These are phyloP conservation scores for Chrysogorgia sp. DNA, from an alignment of 92 coral and sea anemone genomes.

Conservation along the genomic window DNA sequence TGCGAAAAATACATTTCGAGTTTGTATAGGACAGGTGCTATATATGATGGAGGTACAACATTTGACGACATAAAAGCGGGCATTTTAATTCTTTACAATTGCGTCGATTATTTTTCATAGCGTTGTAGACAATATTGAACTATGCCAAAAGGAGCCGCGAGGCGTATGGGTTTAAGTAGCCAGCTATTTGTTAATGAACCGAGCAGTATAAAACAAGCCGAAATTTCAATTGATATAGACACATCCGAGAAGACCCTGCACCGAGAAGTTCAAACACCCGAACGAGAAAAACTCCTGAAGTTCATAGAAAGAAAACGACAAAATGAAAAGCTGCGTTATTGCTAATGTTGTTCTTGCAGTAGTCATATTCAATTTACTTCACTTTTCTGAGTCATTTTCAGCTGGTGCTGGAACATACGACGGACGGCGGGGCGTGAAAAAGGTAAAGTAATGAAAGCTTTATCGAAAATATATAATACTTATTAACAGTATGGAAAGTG, in stretches of 20 bases:
- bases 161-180: not conserved
- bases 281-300: not conserved
- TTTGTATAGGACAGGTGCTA: constrained; percentile 3
- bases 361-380: not conserved
- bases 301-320: not conserved
- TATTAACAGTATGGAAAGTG: no score
- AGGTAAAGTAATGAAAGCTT: constrained; percentile 32
- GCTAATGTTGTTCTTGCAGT: constrained; percentile 2
- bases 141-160: constrained; percentile 16
- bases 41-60: not conserved
- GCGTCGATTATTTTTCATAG: constrained; percentile 13
- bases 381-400: constrained; percentile 10
- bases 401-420: constrained; percentile 22
- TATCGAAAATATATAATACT: no score
- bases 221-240: not conserved
- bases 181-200: constrained; percentile 11
- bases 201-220: constrained; percentile 1
- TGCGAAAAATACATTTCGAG: not conserved
- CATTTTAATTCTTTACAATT: constrained; percentile 14
- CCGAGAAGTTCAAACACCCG: not conserved
- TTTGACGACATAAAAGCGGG: constrained; percentile 1
- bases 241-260: constrained; percentile 1
- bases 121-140: constrained; percentile 18
- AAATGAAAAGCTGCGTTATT: constrained; percentile 20
- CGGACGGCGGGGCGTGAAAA: constrained; percentile 14